A percentile compares a stretch with the other conserved stretches of the same genome.
phyloP scores from a whole-genome alignment of 1,140 invertebrate genomes.

The Globodera rostochiensis region DNA sequence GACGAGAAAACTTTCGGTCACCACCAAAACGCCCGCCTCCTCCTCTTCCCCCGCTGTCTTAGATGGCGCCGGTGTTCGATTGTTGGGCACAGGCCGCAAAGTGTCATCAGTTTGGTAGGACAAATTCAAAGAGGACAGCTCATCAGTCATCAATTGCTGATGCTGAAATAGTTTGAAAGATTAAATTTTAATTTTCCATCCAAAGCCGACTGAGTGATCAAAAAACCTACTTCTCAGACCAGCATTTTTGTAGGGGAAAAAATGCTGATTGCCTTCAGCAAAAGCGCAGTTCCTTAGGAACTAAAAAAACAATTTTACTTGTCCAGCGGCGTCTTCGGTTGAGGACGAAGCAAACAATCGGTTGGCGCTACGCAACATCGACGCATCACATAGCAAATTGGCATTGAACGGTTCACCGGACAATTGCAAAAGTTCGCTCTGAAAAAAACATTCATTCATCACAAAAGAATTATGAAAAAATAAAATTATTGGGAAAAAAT shows the following conservation, averaged over 20 bases:
- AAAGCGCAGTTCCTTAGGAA: too few relatives aligned
- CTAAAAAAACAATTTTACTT: too few relatives aligned
- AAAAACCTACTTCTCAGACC: too few relatives aligned
- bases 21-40: not conserved
- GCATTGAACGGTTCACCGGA: not conserved
- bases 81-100: not conserved
- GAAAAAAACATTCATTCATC: slow-evolving; percentile 6
- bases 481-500: not conserved
- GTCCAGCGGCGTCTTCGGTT: not conserved
- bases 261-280: not conserved
- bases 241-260: not conserved
- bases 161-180: too few relatives aligned
- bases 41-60: not conserved
- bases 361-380: too few relatives aligned
- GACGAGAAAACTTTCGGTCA: not conserved
- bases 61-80: not conserved
- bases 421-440: slow-evolving; percentile 26
- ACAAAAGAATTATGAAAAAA: not conserved
- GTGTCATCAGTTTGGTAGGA: not conserved
- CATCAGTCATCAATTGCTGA: not conserved
- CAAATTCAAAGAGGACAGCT: not conserved
- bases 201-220: too few relatives aligned
- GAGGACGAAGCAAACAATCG: not conserved
- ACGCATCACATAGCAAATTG: too few relatives aligned
- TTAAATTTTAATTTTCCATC: too few relatives aligned